A percentile compares a stretch with the other conserved stretches of the same genome.
Conservation (phyloP, 2,113 vertebrate species). For the Rhinolophus sinicus region DNA sequence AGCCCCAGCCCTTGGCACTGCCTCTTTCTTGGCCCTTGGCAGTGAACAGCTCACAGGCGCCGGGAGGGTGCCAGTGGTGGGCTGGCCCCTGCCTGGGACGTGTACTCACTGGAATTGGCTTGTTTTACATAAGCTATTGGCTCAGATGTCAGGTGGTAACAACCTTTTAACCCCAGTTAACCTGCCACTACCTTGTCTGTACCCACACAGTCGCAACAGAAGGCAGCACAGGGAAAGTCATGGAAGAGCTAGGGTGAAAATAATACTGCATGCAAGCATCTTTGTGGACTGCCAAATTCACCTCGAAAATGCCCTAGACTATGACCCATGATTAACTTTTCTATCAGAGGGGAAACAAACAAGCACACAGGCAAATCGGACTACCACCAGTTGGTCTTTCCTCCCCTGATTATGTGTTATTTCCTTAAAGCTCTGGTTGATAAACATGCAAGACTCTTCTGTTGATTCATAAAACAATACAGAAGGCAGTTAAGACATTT, state of each 20-base stretch:
- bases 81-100: background rate
- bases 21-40: background rate
- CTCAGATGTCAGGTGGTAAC: background rate
- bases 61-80: background rate
- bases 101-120: conserved; percentile 37
- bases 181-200: background rate
- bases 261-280: background rate
- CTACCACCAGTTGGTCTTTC: conserved; percentile 46
- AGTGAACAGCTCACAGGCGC: background rate
- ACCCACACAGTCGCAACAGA: background rate
- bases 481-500: conserved; percentile 2
- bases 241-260: background rate
- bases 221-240: background rate
- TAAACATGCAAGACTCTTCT: conserved; percentile 15
- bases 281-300: background rate
- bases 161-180: background rate
- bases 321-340: background rate
- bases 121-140: background rate
- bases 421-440: conserved; percentile 54
- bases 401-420: conserved; percentile 42
- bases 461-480: conserved; percentile 56
- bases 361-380: background rate
- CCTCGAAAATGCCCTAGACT: background rate
- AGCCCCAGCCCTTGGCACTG: background rate
- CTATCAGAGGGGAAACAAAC: background rate